Evolutionary conservation across 1,140 invertebrate species (phyloP).

Genomic region (Eulimnadia texana): DNA sequence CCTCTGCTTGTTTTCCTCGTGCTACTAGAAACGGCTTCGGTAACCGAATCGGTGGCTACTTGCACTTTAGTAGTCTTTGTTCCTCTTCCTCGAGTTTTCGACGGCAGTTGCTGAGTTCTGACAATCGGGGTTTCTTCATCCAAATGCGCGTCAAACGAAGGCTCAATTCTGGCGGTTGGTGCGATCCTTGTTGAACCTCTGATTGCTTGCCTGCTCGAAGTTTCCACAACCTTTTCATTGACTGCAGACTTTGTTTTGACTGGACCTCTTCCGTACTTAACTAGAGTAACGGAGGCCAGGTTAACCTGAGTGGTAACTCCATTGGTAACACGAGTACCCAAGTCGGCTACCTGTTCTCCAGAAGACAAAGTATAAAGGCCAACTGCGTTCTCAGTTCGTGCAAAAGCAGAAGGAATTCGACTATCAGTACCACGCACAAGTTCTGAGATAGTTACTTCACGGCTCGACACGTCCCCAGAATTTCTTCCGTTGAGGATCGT

Average conservation of each 20-base stretch:
- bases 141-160: slow-evolving; percentile 8
- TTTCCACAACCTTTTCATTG: background rate
- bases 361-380: slow-evolving; percentile 23
- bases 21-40: slow-evolving; percentile 4
- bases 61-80: slow-evolving; percentile 2
- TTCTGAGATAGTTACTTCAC: slow-evolving; percentile 22
- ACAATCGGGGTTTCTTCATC: background rate
- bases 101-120: slow-evolving; percentile 2
- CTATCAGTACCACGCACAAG: slow-evolving; percentile 20
- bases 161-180: slow-evolving; percentile 7
- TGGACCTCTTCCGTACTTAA: slow-evolving; percentile 22
- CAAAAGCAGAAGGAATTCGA: slow-evolving; percentile 19
- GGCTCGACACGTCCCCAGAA: slow-evolving; percentile 19
- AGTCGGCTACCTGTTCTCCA: slow-evolving; percentile 20
- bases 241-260: background rate
- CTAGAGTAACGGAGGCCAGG: slow-evolving; percentile 24
- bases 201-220: background rate
- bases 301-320: slow-evolving; percentile 27
- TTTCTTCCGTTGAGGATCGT: slow-evolving; percentile 17
- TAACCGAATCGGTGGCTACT: background rate
- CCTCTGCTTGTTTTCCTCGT: slow-evolving; percentile 11
- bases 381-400: slow-evolving; percentile 18
- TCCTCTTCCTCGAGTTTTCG: background rate
- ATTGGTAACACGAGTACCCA: slow-evolving; percentile 24
- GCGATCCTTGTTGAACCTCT: background rate